Conservation (phyloP, 2,888 invertebrate genomes). For the Pseudococcus jackbeardsleyi region DNA sequence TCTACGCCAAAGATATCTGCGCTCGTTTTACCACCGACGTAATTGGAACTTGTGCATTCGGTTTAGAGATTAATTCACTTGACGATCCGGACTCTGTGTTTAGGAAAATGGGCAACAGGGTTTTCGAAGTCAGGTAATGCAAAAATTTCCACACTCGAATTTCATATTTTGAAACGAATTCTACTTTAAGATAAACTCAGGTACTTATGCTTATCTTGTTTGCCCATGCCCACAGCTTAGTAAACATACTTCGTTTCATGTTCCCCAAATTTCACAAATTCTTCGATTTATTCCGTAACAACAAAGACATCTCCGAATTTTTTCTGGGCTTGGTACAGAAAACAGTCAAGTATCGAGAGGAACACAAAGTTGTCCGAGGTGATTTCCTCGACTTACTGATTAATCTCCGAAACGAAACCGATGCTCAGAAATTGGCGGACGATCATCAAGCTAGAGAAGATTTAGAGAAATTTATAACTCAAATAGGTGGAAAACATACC, state of each 20-base stretch:
- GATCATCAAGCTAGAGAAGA: constrained; percentile 5
- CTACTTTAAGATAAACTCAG: neutral
- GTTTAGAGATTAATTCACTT: neutral
- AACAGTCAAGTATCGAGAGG: neutral
- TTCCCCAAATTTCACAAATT: neutral
- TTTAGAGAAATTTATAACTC: neutral
- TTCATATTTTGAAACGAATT: neutral
- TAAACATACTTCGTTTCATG: neutral
- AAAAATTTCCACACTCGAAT: neutral
- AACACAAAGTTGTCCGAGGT: constrained; percentile 10
- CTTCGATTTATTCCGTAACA: neutral
- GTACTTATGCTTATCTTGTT: neutral
- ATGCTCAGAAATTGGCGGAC: neutral
- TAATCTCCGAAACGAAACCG: neutral
- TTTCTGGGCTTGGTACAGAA: neutral
- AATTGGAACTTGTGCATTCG: neutral
- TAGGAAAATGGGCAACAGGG: constrained; percentile 3
- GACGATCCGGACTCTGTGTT: neutral
- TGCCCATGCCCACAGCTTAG: neutral
- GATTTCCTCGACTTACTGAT: constrained; percentile 52
- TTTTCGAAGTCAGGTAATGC: neutral
- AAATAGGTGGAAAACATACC: neutral
- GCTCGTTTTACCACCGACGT: constrained; percentile 9
- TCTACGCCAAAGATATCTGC: neutral
- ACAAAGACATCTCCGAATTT: constrained; percentile 5